These are phyloP conservation scores for Sphinx pinastri DNA, from an alignment of 2,888 invertebrate species.

Conservation along the genomic window DNA sequence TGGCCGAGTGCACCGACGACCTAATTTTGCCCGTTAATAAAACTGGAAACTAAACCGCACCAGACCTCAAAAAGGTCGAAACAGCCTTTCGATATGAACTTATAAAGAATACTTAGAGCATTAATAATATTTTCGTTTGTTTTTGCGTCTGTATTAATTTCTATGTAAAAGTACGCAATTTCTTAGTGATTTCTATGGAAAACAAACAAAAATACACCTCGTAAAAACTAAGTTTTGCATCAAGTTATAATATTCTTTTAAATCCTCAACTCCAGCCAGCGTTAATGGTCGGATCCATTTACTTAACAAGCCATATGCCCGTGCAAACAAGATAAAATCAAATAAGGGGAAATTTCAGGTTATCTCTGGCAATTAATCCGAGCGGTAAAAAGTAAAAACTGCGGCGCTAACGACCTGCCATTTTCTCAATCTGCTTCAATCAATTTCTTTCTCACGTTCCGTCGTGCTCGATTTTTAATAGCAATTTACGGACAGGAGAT, in stretches of 20 bases:
- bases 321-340: conserved; percentile 13
- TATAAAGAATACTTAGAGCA: too few species aligned
- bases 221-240: neutral
- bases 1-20: conserved; percentile 33
- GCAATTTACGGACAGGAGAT: neutral
- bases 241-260: neutral
- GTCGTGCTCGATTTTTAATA: conserved; percentile 12
- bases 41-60: conserved; percentile 13
- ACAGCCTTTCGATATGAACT: too few species aligned
- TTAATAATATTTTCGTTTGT: too few species aligned
- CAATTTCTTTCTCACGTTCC: conserved; percentile 15
- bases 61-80: neutral
- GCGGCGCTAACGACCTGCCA: conserved; percentile 21
- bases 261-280: too few species aligned
- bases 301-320: neutral
- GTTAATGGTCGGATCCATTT: neutral
- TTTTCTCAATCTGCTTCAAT: conserved; percentile 25
- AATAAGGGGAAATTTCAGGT: conserved; percentile 14
- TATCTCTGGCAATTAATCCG: conserved; percentile 22
- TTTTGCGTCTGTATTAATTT: too few species aligned
- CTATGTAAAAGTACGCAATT: too few species aligned
- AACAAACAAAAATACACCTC: too few species aligned
- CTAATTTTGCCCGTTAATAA: conserved; percentile 35
- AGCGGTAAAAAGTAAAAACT: conserved; percentile 17
- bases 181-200: too few species aligned